Base-by-base conservation (phyloP, 2,888 invertebrate genomes). In the Noctuana brunneofusca region DNA sequence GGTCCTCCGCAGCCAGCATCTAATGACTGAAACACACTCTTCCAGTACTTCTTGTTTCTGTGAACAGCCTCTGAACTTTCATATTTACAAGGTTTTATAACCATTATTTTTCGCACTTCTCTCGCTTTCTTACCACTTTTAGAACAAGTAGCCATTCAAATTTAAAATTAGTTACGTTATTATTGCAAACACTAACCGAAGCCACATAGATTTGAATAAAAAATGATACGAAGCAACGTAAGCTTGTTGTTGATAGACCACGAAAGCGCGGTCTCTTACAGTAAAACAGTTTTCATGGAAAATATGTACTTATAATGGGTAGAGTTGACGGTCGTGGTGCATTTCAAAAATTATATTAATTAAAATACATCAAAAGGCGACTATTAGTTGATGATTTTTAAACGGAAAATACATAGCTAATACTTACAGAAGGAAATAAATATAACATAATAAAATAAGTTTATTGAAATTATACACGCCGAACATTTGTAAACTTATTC, bases 41-140 rank as follows among this genome's bases (percentile, higher is more conserved):
- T 73, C 91, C 91, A 91, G 71, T 89, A 89, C 65, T 75, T 78
- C 69, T 79, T 89, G 63, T 86, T 87, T 2, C 64, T 68, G 3
- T 83, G 80, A 57, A 86, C 69, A 12, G 83, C 80, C 66, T 81
- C 80, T 0, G 75, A 66, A 3, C 71, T 65, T 68, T 85, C 86
- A 63, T 76, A 84, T 68, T 76, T 79, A 0, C 87, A 85, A 18
- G 79, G 75, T 57, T 78, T 83, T 20, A 89, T 71, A 66, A 73
- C 79, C 64, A 78, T 67, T 64, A 87, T 72, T 66, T 83, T 84
- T 3, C 83, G 75, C 1, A 85, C 79, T 68, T 79, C 65, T 75
- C 65, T 76, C 65, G 41, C 38, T 64, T 67, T 71, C 69, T 2
- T 27, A 2, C 20, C 48, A 49, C 4, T 9, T 50, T 63, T 56